Percentiles rank a stretch among this genome's conserved stretches.
Conservation (phyloP, 2,797 vertebrate genomes). For the Sandelia bainsii region DNA sequence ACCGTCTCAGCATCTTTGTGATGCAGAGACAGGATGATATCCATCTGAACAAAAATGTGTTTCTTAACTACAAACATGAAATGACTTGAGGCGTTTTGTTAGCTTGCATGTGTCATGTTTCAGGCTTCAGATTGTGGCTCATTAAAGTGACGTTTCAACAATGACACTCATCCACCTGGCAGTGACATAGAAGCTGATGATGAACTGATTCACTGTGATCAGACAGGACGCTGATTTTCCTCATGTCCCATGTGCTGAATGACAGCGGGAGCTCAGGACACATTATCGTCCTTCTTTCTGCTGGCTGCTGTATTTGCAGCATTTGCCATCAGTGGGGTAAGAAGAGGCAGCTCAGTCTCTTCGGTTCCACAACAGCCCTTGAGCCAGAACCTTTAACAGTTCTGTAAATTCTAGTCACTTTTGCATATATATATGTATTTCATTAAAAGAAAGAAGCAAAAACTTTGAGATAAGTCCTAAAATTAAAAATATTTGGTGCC, state of each 20-base stretch:
- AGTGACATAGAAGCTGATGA: background rate
- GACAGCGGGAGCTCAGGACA: background rate
- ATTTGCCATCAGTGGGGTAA: too few relatives aligned
- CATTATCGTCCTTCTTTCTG: background rate
- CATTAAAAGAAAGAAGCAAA: too few relatives aligned
- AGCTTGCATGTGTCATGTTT: background rate
- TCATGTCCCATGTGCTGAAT: background rate
- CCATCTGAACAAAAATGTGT: background rate
- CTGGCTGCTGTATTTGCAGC: background rate
- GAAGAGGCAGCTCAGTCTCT: too few relatives aligned
- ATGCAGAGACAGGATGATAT: background rate
- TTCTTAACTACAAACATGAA: background rate
- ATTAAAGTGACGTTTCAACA: background rate
- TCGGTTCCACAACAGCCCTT: too few relatives aligned
- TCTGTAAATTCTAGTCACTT: too few relatives aligned
- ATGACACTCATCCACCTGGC: background rate
- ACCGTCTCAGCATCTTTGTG: background rate
- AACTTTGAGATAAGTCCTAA: too few relatives aligned
- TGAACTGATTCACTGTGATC: background rate
- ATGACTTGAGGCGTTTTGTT: background rate
- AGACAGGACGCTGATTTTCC: background rate
- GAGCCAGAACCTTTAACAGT: too few relatives aligned
- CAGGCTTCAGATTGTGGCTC: slow-evolving; percentile 8
- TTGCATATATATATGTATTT: too few relatives aligned
- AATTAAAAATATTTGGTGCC: too few relatives aligned